Conservation (phyloP, 2,888 invertebrate species). For the Aleiodes alternator region DNA sequence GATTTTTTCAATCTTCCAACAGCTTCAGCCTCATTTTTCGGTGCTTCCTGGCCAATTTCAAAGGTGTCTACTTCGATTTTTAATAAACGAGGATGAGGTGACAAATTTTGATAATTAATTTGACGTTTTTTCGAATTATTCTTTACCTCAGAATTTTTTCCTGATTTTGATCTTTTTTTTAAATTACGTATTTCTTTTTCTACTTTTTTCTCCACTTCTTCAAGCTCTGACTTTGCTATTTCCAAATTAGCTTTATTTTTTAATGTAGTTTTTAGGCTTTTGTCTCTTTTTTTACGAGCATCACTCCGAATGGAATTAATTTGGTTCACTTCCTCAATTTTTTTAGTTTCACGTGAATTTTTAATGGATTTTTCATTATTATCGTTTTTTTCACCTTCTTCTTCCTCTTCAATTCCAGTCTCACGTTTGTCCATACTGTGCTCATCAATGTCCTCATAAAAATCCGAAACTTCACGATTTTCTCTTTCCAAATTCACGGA, state of each 20-base stretch:
- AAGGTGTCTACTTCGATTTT: slow-evolving; percentile 40
- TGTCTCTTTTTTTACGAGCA: slow-evolving; percentile 1
- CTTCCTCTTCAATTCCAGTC: background rate
- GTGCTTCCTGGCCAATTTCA: slow-evolving; percentile 25
- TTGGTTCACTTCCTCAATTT: slow-evolving; percentile 4
- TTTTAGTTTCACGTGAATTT: background rate
- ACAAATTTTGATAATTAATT: background rate
- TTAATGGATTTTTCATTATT: background rate
- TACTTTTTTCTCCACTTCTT: slow-evolving; percentile 35
- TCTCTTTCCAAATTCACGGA: background rate
- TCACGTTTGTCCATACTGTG: background rate
- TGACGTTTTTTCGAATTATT: slow-evolving; percentile 12
- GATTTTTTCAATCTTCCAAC: slow-evolving; percentile 10
- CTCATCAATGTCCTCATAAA: background rate
- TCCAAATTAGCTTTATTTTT: slow-evolving; percentile 26
- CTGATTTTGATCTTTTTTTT: slow-evolving; percentile 29
- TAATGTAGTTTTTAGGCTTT: background rate
- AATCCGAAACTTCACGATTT: background rate
- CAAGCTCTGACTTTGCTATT: slow-evolving; percentile 34
- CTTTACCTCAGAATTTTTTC: background rate
- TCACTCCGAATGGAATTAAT: background rate
- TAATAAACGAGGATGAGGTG: slow-evolving; percentile 9
- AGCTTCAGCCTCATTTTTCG: background rate
- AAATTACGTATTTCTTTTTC: slow-evolving; percentile 41
- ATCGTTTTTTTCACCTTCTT: background rate